Evolutionary conservation across 2,888 invertebrate species (phyloP), one percentile per base, ranked within the genome.

Genomic region (Orthonevra nobilis): DNA sequence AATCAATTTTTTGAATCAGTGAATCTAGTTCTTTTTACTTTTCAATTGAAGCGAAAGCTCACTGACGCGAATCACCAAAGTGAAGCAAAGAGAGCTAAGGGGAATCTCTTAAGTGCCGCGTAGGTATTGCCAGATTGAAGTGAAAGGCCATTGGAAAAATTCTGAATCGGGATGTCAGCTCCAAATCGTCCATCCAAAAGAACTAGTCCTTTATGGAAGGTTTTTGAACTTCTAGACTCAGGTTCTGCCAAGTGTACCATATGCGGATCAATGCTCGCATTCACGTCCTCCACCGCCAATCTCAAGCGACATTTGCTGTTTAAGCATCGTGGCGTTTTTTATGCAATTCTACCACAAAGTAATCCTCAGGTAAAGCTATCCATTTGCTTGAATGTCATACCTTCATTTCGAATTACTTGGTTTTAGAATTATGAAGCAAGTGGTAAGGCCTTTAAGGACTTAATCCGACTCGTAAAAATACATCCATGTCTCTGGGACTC

Each of bases 401-500:
- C n/a, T n/a, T n/a, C n/a, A n/a, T n/a, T n/a, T n/a, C n/a, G n/a
- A n/a, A n/a, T n/a, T n/a, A 34, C 14, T n/a, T 3, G 2, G 9
- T 32, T n/a, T 7, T n/a, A 12, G n/a, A 32, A 1, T 34, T 12
- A 14, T 14, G 2, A 14, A 12, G 12, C 7, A 14, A 9, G n/a
- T 7, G n/a, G 23, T 12, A 14, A 19, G 1, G 26, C 20, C 10
- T 12, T n/a, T n/a, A n/a, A 2, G n/a, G 1, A 9, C 3, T 32
- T 60, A 23, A 44, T 42, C 2, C 14, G 6, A 4, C 44, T 44
- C 7, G 40, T 63, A 15, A n/a, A 40, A 20, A 52, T 10, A 15
- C 17, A 63, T 28, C 63, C 63, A n/a, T 63, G 50, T 15, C 10
- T 63, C 1, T 63, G 63, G 63, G 63, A 63, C 9, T 40, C 19